Base-by-base conservation (phyloP, 2,113 vertebrate genomes). In the Gnathochromis pfefferi region DNA sequence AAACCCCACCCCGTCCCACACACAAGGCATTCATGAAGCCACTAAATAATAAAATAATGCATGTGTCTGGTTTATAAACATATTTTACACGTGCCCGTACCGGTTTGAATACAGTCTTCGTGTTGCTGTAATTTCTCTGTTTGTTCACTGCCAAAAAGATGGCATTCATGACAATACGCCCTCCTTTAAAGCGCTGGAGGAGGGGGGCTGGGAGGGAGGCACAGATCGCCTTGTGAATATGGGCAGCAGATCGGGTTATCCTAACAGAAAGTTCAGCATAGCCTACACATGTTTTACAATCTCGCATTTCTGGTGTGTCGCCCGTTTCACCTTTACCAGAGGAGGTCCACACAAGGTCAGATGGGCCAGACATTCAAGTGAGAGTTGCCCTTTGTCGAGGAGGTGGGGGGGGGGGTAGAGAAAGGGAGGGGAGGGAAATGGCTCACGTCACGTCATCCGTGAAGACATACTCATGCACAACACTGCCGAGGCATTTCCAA, bases 1-100 rank as follows among this genome's bases (percentile, higher is more conserved):
- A 92, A 85, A 84, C 85, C 86, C 84, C 94, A 21, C 35, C 33
- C 63, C 63, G n/a, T 40, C 35, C 65, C 65, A 40, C 65, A 96
- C 96, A 97, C 97, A 96, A 96, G 96, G 96, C 96, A 96, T 96
- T 97, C 95, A 96, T 96, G 96, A 92, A 97, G 96, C 96, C 97
- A 98, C 97, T 96, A 98, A 97, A 97, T 97, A 97, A 97, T 97
- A 97, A 97, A 98, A 98, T 98, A 97, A 98, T 97, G 96, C 97
- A 96, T 97, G 97, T 97, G 93, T 97, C 91, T 95, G 96, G 96
- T 97, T 95, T 98, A 98, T 98, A 96, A 97, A 98, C 98, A 98
- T 98, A 98, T 98, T 96, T 98, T 98, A 98, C 97, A 98, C 93
- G 96, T 97, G 97, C 90, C 95, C 93, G 96, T 96, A 96, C 95